Percentiles rank a stretch among this genome's conserved stretches.
Conservation (phyloP, 2,797 vertebrate species). For the Poliocrania exsul region DNA sequence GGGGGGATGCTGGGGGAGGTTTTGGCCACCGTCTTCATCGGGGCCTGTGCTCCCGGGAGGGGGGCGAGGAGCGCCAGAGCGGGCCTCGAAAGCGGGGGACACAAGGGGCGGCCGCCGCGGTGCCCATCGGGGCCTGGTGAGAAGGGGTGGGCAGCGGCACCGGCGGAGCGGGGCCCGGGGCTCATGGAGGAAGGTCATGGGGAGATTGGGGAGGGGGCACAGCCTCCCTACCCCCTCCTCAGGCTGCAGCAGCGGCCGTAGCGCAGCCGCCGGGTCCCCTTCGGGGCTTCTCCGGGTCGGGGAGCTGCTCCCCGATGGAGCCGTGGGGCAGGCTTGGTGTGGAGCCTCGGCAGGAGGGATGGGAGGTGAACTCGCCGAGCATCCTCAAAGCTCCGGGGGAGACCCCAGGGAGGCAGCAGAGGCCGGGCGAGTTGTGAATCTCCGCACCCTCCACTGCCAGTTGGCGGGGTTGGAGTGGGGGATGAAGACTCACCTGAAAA, state of each 20-base stretch:
- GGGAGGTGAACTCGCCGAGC: too few species aligned
- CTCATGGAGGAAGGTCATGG: not conserved
- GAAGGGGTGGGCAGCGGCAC: not conserved
- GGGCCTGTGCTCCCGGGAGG: not conserved
- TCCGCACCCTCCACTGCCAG: not conserved
- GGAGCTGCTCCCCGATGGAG: not conserved
- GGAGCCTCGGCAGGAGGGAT: too few species aligned
- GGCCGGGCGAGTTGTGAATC: not conserved
- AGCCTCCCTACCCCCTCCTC: not conserved
- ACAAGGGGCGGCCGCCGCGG: rapidly evolving
- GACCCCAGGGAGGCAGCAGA: not conserved
- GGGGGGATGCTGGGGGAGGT: not conserved
- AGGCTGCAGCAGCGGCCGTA: not conserved
- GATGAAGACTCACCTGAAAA: conserved; percentile 86
- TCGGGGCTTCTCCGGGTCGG: not conserved
- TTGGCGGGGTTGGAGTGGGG: too few species aligned
- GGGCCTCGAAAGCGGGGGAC: not conserved
- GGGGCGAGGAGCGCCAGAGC: not conserved
- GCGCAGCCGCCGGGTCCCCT: not conserved
- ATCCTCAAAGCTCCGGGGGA: not conserved
- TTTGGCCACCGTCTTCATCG: not conserved
- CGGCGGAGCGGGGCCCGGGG: not conserved
- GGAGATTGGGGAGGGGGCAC: not conserved
- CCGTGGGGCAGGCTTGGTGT: not conserved
- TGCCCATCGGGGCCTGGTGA: not conserved